Evolutionary conservation across 2,113 vertebrate genomes (phyloP).

Genomic region (Eudyptes chrysolophus): DNA sequence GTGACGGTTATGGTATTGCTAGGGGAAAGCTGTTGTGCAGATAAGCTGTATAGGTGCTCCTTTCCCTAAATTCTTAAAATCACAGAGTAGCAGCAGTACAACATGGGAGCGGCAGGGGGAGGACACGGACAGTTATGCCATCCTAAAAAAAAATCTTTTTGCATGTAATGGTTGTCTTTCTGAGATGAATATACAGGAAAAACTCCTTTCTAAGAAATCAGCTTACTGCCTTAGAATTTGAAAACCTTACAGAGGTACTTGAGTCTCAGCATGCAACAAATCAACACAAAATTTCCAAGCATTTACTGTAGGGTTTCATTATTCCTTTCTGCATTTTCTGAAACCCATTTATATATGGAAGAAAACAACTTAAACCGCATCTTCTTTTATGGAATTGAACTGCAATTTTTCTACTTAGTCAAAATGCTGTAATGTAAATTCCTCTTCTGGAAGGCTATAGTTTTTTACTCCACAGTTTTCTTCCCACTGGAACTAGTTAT

Average conservation of each 20-base stretch:
- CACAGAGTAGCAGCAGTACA: background rate
- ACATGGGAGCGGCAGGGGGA: accelerated
- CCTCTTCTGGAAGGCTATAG: background rate
- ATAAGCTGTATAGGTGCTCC: background rate
- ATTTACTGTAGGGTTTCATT: background rate
- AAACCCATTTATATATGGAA: background rate
- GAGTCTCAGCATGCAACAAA: background rate
- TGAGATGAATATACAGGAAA: background rate
- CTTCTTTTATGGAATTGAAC: background rate
- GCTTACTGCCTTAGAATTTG: background rate
- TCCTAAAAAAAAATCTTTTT: background rate
- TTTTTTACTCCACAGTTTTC: background rate
- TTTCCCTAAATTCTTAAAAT: background rate
- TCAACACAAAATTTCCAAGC: background rate
- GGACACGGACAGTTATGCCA: background rate
- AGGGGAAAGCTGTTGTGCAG: background rate
- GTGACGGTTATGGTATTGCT: background rate
- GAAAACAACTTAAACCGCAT: background rate
- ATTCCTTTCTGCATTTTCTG: background rate
- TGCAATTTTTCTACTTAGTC: background rate
- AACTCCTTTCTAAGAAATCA: background rate
- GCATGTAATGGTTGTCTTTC: background rate
- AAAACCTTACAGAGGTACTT: background rate
- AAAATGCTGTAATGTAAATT: background rate
- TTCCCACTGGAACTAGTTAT: background rate